Percentiles rank a stretch among this genome's conserved stretches.
These are phyloP conservation scores for Gadopsis bispinosus DNA, from an alignment of 2,797 vertebrate genomes.

Conservation along the genomic window DNA sequence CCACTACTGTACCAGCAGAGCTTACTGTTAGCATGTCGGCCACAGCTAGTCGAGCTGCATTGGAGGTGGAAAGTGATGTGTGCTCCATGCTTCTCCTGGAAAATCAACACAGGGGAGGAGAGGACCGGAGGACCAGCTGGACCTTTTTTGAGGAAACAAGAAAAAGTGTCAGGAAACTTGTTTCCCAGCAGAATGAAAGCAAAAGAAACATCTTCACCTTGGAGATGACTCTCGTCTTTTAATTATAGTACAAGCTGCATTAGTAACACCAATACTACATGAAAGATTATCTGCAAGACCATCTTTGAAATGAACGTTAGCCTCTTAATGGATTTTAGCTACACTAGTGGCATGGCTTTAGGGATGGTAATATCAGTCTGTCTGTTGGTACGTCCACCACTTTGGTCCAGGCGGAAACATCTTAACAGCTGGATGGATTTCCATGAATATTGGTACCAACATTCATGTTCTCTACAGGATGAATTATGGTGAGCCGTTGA, in stretches of 20 bases:
- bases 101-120: slow-evolving; percentile 33
- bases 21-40: slow-evolving; percentile 27
- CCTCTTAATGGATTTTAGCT: background rate
- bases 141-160: slow-evolving; percentile 72
- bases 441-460: background rate
- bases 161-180: slow-evolving; percentile 55
- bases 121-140: slow-evolving; percentile 58
- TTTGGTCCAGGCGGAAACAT: slow-evolving; percentile 1
- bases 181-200: slow-evolving; percentile 72
- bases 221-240: slow-evolving; percentile 71
- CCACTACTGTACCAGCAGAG: slow-evolving; percentile 18
- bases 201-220: slow-evolving; percentile 64
- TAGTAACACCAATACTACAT: background rate
- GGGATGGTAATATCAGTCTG: background rate
- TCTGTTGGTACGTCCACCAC: background rate
- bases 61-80: slow-evolving; percentile 53
- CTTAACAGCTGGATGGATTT: background rate
- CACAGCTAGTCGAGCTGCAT: slow-evolving; percentile 16
- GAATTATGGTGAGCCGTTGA: background rate
- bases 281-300: background rate
- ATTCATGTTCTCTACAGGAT: background rate
- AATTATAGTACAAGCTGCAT: background rate
- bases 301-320: slow-evolving; percentile 5
- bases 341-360: background rate
- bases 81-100: slow-evolving; percentile 63